Conservation (phyloP, 2,113 vertebrate species). For the Patagioenas fasciata region DNA sequence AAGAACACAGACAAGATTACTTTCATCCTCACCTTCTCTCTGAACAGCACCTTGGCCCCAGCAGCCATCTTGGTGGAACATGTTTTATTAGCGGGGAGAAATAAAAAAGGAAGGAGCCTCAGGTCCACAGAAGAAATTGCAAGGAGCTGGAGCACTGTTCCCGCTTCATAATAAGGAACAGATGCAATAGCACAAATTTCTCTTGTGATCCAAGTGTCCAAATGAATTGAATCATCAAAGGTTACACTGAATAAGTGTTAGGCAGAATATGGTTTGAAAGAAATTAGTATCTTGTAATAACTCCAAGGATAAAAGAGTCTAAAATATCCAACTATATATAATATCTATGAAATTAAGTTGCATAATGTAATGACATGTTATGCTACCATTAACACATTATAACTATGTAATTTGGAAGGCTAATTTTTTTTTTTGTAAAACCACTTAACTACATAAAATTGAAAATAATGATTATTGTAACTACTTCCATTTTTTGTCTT, state of each 20-base stretch:
- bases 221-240: slow-evolving; percentile 63
- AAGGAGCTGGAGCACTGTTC: background rate
- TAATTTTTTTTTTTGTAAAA: slow-evolving; percentile 81
- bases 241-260: slow-evolving; percentile 71
- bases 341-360: slow-evolving; percentile 79
- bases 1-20: background rate
- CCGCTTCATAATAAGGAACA: background rate
- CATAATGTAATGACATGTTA: slow-evolving; percentile 82
- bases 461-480: slow-evolving; percentile 84
- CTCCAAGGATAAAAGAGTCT: slow-evolving; percentile 72
- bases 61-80: background rate
- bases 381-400: slow-evolving; percentile 81
- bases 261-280: slow-evolving; percentile 73
- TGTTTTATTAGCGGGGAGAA: background rate
- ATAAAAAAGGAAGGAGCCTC: background rate
- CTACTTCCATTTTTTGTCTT: slow-evolving; percentile 78
- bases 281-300: slow-evolving; percentile 76
- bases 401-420: slow-evolving; percentile 80
- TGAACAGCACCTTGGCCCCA: background rate
- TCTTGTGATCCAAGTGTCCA: slow-evolving; percentile 24
- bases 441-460: slow-evolving; percentile 85
- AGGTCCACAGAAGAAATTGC: background rate
- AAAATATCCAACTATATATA: slow-evolving; percentile 78
- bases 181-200: background rate
- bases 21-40: background rate